Base-by-base conservation (phyloP, 1,140 invertebrate species). In the Bombus polaris region DNA sequence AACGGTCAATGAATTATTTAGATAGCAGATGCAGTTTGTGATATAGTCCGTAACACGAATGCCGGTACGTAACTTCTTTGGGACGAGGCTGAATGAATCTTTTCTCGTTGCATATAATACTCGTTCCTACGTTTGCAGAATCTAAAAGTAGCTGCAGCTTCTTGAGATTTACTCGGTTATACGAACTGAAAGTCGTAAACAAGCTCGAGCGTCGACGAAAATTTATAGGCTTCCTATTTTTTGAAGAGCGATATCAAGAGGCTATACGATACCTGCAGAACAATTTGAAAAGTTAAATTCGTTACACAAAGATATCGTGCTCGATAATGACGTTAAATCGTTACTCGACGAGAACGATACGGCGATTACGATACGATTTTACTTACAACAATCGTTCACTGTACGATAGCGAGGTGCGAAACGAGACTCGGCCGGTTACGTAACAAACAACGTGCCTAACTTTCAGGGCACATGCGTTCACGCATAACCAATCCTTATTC, bases 391-490 rank as follows among this genome's bases (percentile, higher is more conserved):
- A 53, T 53, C 47, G 18, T 22, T 5, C 18, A 0, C 44, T n/a
- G 37, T 53, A 42, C 59, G 75, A 85, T 85, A 85, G 39, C 87
- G 79, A 86, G 32, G 83, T 79, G 84, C 79, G 57, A 62, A 53
- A 32, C 59, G 83, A 88, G 87, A 47, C 84, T 88, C 73, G 75
- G 47, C 53, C 42, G 57, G 65, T 86, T 89, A 89, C 83, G 79
- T 89, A 89, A 89, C 75, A 10, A 28, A 28, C 53, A 79, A 68
- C 72, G 70, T 73, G 75, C 53, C 74, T 57, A 79, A 44, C 75
- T 66, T 83, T 73, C 66, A 18, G 53, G 53, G 80, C 83, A 79
- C 66, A 66, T 85, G 65, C 53, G 59, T 74, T 62, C 79, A 86
- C 85, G 83, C 88, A 71, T 83, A 83, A 77, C 87, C 77, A 71